Base-by-base conservation (phyloP, 2,888 invertebrate species). In the Reticulitermes lucifugus region DNA sequence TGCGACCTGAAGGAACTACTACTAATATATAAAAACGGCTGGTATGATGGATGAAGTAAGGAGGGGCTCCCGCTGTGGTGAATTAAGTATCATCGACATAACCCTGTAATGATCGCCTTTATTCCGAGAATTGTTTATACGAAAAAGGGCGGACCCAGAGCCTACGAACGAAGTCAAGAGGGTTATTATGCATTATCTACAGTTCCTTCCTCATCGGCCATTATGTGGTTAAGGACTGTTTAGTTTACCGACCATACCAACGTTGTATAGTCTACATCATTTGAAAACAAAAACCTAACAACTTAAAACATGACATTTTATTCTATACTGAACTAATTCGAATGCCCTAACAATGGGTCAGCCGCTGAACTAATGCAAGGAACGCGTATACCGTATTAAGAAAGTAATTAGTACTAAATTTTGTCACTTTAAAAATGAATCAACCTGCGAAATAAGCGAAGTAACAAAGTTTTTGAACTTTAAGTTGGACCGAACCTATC, bases 151-250 rank as follows among this genome's bases (percentile, higher is more conserved):
- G 60, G 6, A n/a, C 60, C 3, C 35, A 35, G 60, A 60, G 60
- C 22, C 12, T 29, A 14, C 25, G 29, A 35, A 71, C 71, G 29
- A 71, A 71, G 71, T 29, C 35, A 71, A 71, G 71, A 71, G 71
- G 71, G 71, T 71, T 71, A 71, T 71, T 71, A 71, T 71, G 1
- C 35, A 71, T 71, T 71, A 71, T 71, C 71, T 29, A 29, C 25
- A 21, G 35, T 35, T 2, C 35, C 35, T n/a, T 71, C 71, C 71
- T 29, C 29, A 29, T 21, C 35, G 7, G 29, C 10, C 12, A 35
- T 71, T 25, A 71, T n/a, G 60, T 60, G 9, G 60, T 21, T 60
- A 60, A n/a, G 21, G 60, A 60, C 60, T 60, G 21, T 14, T 14
- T 51, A 51, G 14, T 14, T 1, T 51, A 12, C 60, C 22, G 60